Evolutionary conservation across 2,888 invertebrate species (phyloP), one percentile per base, ranked within the genome.

Genomic region (Plemyria rubiginata): DNA sequence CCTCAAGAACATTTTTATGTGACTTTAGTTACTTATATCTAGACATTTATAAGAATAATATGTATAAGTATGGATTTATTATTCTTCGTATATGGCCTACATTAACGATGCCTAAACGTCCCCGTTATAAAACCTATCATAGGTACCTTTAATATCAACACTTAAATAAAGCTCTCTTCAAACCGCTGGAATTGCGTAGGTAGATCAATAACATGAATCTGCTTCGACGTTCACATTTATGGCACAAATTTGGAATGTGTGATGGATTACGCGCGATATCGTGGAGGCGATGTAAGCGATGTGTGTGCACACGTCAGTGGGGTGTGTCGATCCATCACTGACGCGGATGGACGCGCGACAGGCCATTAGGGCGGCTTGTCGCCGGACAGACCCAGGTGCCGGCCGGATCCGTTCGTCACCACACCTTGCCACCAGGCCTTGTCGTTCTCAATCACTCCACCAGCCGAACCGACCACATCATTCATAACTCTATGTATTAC

Each of bases 271-370:
- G 78, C 76, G 78, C 72, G 81, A 81, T 85, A 85, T 83, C 81
- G 78, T 73, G 70, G 79, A 79, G 77, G 78, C 82, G 76, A 81
- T 85, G 81, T 85, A 81, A 82, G 84, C 82, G 81, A 81, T 81
- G 82, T 84, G 82, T 84, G 88, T 84, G 82, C 84, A 81, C 86
- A 81, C 82, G 84, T 85, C 86, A 84, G 78, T 79, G 79, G 75
- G 82, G 84, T 80, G 84, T 83, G 88, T 86, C 90, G 88, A 92
- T 92, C 91, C 90, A 91, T 91, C 91, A 91, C 86, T 66, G 80
- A 69, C 78, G 81, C 80, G 86, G 87, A 88, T 86, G 88, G 87
- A 88, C 88, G 85, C 79, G 78, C 83, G 90, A 90, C 90, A 91
- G 86, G 84, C 90, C 91, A 91, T 92, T 91, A 91, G 90, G 82